phyloP scores from a whole-genome alignment of 2,113 vertebrate genomes.

The Callorhinus ursinus region DNA sequence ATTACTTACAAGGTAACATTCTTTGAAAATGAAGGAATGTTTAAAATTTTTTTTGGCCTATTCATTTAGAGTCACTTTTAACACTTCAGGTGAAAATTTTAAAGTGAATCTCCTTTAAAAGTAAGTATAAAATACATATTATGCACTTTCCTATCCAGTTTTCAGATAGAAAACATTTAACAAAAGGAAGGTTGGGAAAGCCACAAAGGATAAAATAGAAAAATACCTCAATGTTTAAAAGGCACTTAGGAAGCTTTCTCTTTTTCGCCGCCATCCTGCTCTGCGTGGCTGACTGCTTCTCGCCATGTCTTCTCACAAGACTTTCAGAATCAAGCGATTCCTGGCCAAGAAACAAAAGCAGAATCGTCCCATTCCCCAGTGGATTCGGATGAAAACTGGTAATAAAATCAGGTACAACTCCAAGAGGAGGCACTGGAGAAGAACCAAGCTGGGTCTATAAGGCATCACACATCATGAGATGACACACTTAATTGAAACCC shows the following conservation, averaged over 20 bases:
- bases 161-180: slow-evolving; percentile 27
- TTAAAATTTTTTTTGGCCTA: not conserved
- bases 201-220: not conserved
- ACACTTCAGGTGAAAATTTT: not conserved
- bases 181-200: not conserved
- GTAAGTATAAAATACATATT: not conserved
- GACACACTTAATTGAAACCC: too few relatives aligned
- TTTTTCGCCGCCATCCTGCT: too few relatives aligned
- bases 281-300: too few relatives aligned
- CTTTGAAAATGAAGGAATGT: not conserved
- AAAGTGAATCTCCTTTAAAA: not conserved
- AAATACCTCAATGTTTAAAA: not conserved
- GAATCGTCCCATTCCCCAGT: too few relatives aligned
- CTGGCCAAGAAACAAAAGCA: too few relatives aligned
- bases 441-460: too few relatives aligned
- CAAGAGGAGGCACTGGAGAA: too few relatives aligned
- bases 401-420: too few relatives aligned
- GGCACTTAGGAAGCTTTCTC: not conserved
- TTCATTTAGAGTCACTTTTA: not conserved
- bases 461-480: too few relatives aligned
- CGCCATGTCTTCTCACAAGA: too few relatives aligned
- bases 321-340: too few relatives aligned
- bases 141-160: not conserved
- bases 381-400: too few relatives aligned
- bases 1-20: not conserved